Evolutionary conservation across 2,113 vertebrate genomes (phyloP).

Genomic region (Laticauda colubrina): DNA sequence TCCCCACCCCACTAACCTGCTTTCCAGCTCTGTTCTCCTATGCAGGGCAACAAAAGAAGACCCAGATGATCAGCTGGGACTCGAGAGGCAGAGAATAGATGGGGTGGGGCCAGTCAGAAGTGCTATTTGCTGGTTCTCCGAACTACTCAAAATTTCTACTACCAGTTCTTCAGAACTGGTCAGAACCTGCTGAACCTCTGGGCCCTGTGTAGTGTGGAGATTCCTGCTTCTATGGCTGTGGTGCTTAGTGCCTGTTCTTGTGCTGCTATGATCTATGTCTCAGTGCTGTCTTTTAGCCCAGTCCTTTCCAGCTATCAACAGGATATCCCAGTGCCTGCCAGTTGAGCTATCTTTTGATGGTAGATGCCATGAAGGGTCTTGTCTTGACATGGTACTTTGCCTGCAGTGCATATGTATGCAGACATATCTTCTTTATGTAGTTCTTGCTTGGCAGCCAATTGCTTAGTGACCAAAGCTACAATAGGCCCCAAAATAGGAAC

Average conservation of each 20-base stretch:
- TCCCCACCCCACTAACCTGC: too few relatives aligned
- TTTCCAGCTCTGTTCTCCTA: too few relatives aligned
- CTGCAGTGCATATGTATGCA: neutral
- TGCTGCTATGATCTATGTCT: neutral
- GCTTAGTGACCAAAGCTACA: neutral
- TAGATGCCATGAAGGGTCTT: neutral
- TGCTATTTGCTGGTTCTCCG: too few relatives aligned
- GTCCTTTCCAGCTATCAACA: neutral
- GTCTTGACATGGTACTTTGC: neutral
- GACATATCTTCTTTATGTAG: neutral
- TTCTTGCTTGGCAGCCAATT: neutral
- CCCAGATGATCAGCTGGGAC: too few relatives aligned
- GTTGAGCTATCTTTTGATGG: neutral
- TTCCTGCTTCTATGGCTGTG: neutral
- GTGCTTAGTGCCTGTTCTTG: neutral
- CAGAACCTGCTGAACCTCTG: neutral
- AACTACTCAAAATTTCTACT: too few relatives aligned
- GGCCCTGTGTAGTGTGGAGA: neutral
- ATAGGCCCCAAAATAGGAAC: neutral
- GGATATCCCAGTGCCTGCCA: neutral
- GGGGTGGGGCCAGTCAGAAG: too few relatives aligned
- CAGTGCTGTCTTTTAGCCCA: neutral
- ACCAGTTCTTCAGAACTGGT: too few relatives aligned
- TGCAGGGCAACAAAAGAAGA: too few relatives aligned
- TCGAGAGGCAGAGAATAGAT: too few relatives aligned